phyloP scores from a whole-genome alignment of 2,888 invertebrate genomes.

The Scotopteryx bipunctaria region DNA sequence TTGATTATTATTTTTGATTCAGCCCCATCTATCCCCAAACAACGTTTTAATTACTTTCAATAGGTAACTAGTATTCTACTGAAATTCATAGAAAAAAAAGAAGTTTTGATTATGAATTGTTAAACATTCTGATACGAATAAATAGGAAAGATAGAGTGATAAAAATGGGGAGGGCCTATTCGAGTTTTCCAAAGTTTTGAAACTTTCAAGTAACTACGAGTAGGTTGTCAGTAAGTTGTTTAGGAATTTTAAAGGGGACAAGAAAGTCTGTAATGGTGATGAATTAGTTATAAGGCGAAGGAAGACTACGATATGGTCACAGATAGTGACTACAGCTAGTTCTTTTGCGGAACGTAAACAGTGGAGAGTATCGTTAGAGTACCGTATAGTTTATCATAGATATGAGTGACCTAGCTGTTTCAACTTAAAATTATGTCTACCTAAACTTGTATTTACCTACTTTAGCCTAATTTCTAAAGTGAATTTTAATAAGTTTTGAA shows the following conservation, averaged over 20 bases:
- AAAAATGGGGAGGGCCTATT: neutral
- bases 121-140: neutral
- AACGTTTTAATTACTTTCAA: too few species aligned
- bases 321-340: neutral
- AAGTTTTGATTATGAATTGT: neutral
- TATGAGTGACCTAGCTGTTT: slow-evolving; percentile 3
- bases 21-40: too few species aligned
- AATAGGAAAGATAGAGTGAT: neutral
- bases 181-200: neutral
- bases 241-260: slow-evolving; percentile 47
- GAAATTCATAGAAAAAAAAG: too few species aligned
- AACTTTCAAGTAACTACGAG: slow-evolving; percentile 34
- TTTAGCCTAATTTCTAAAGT: slow-evolving; percentile 1
- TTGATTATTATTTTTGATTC: too few species aligned
- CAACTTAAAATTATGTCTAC: neutral
- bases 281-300: slow-evolving; percentile 62
- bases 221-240: slow-evolving; percentile 32
- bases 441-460: slow-evolving; percentile 1
- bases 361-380: too few species aligned
- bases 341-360: neutral
- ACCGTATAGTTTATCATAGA: neutral
- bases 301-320: slow-evolving; percentile 16
- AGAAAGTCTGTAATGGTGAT: slow-evolving; percentile 56
- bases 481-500: neutral
- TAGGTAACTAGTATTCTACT: too few species aligned